Evolutionary conservation across 2,113 vertebrate genomes (phyloP), one percentile per base, ranked within the genome.

Genomic region (Riparia riparia): DNA sequence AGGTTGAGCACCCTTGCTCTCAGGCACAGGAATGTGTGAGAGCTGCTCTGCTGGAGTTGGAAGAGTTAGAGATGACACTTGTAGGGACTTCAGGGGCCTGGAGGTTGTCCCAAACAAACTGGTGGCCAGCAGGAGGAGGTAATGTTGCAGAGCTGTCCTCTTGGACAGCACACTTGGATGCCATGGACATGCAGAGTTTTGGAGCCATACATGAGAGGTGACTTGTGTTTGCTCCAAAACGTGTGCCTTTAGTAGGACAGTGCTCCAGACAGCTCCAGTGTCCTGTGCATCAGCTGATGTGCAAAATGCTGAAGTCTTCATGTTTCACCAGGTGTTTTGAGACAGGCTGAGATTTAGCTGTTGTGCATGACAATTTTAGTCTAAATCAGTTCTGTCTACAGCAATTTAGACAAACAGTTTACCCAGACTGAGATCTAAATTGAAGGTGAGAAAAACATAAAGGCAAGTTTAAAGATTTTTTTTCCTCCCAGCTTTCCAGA

Each of bases 401-500:
- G 51, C 1, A 1, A 7, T 56, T 78, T 68, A 65, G 57, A 66
- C 49, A 64, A 66, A 37, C 68, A 45, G 47, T 84, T 91, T 39
- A 63, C n/a, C n/a, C 31, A 70, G 49, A 73, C n/a, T n/a, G 34
- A 88, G 24, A 53, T 70, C 17, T 82, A 65, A 87, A 61, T 0
- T 53, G 16, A 84, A 90, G n/a, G 42, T 66, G 56, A 92, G 50
- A n/a, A 95, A 82, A 90, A 68, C 17, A 42, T 32, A 44, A 79
- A 94, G 17, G n/a, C 47, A 71, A 79, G 50, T 90, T 51, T 49
- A 42, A 32, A 83, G 37, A 25, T 3, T 13, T 37, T 54, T 54
- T 34, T 57, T 60, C 16, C 16, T 42, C 5, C 26, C 24, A 65
- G 17, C 45, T 92, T 83, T 92, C n/a, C 37, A 73, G 82, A 85